These are phyloP conservation scores for Oreochromis spilurus DNA, from an alignment of 2,113 vertebrate genomes.

Conservation along the genomic window DNA sequence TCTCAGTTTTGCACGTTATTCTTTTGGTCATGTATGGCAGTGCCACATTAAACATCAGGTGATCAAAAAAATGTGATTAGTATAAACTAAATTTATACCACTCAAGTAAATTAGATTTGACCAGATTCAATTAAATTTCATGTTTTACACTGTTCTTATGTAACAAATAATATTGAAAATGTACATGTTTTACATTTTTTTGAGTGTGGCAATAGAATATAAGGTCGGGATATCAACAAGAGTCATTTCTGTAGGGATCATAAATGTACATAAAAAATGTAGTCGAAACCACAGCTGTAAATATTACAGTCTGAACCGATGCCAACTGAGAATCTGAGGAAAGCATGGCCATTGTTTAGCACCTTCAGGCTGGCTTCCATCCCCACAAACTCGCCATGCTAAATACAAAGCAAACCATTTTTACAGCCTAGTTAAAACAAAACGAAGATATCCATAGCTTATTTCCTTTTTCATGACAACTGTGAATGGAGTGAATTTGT, in stretches of 20 bases:
- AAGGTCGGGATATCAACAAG: background rate
- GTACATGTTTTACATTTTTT: background rate
- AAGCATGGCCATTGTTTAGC: accelerated
- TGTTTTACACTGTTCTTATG: background rate
- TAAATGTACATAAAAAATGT: background rate
- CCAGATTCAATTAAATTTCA: background rate
- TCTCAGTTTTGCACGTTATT: background rate
- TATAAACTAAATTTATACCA: background rate
- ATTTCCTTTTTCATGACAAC: background rate
- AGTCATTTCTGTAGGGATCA: background rate
- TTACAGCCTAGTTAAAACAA: background rate
- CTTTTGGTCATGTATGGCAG: background rate
- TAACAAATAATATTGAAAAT: background rate
- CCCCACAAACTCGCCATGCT: background rate
- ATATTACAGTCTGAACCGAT: background rate
- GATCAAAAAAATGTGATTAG: background rate
- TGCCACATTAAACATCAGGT: background rate
- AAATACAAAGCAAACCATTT: background rate
- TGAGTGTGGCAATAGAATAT: background rate
- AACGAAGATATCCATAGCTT: background rate
- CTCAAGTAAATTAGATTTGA: background rate
- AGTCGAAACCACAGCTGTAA: background rate
- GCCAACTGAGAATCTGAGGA: background rate
- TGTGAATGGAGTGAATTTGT: background rate
- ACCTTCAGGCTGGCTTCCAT: background rate